Evolutionary conservation across 2,113 vertebrate genomes (phyloP), one percentile per base, ranked within the genome.

Genomic region (Alethe diademata): DNA sequence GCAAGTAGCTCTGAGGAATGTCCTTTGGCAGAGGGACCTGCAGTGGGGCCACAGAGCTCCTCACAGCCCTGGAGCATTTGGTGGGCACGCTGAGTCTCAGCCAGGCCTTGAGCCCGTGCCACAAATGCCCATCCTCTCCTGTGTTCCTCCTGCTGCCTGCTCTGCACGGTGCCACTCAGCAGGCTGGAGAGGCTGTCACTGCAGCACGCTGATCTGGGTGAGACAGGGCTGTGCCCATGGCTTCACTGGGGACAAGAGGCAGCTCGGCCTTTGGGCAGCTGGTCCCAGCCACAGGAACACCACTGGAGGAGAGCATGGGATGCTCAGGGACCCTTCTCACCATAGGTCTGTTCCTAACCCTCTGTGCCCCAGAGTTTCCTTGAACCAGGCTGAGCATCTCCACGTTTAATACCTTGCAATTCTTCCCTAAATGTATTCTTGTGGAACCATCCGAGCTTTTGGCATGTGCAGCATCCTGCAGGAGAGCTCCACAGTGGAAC

Each of bases 1-100:
- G 84, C 92, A 94, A 93, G 91, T 90, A 96, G 88, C 66, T 91
- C 58, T 70, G 88, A 89, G 88, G 91, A 96, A 97, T 87, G 80
- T 81, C 70, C 83, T 50, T 58, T 93, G 95, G 92, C 90, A 93
- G 83, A 51, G 50, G 45, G 70, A 28, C 23, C 76, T 40, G 47
- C 3, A 13, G 36, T 90, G 91, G 80, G 89, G 65, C 79, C 78
- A 54, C 5, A 45, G 53, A 86, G 45, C 45, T 95, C 70, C 66
- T 67, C 14, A 0, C 25, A 92, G 72, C 56, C 73, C 91, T 40
- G 69, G 40, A 84, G 58, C 64, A 35, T 61, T 84, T 14, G 4
- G 66, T 82, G 58, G 66, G 53, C 1, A 0, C 3, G 1, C 4
- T 58, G 65, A 54, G 65, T 5, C 35, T 60, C 54, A 48, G 73